A percentile compares a stretch with the other conserved stretches of the same genome.
phyloP scores from a whole-genome alignment of 2,888 invertebrate species.

The Caenorhabditis plicata region DNA sequence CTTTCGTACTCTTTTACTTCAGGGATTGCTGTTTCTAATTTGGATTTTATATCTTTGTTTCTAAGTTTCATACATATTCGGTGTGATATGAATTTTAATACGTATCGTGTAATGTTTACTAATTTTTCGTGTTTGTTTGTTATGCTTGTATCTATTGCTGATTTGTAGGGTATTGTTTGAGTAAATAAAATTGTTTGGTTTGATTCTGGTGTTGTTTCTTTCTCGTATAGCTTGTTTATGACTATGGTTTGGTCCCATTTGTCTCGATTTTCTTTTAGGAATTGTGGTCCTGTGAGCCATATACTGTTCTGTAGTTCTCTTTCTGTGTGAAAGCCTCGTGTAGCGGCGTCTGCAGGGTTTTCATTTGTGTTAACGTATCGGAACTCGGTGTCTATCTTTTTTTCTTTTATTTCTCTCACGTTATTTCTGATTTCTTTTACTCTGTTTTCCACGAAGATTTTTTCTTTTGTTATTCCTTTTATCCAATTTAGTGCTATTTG shows the following conservation, averaged over 20 bases:
- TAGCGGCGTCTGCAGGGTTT: constrained; percentile 8
- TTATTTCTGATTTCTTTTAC: constrained; percentile 1
- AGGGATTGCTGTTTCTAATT: too few species aligned
- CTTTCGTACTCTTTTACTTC: too few species aligned
- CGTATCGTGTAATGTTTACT: too few species aligned
- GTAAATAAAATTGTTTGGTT: not conserved
- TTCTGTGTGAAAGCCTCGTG: constrained; percentile 2
- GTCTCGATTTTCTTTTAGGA: not conserved
- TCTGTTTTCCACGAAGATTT: constrained; percentile 8
- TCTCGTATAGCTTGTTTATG: not conserved
- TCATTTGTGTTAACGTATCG: constrained; percentile 3
- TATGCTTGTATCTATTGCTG: too few species aligned
- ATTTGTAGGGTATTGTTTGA: not conserved
- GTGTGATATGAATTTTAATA: too few species aligned
- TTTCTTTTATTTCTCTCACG: not conserved
- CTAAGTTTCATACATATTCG: too few species aligned
- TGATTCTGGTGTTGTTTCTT: not conserved
- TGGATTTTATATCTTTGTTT: too few species aligned
- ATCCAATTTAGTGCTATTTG: constrained; percentile 2
- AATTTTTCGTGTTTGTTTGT: too few species aligned
- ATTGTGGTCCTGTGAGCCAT: constrained; percentile 6
- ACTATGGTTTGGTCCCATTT: not conserved
- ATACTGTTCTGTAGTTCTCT: not conserved
- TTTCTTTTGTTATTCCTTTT: not conserved
- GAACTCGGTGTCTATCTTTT: not conserved